Evolutionary conservation across 2,888 invertebrate genomes (phyloP).

Genomic region (Ochropacha duplaris): DNA sequence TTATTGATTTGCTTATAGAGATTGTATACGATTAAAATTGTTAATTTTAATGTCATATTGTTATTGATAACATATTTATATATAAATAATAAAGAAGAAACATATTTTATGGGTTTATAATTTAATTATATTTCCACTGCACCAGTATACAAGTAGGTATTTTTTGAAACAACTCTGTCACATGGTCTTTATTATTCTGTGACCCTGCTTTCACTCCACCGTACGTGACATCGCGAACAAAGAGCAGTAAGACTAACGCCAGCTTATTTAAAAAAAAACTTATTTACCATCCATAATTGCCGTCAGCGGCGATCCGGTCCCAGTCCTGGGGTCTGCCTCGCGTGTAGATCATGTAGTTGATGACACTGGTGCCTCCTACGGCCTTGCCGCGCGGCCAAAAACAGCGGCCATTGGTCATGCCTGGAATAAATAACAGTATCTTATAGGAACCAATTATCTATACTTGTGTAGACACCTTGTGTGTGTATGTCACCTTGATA

Average conservation of each 20-base stretch:
- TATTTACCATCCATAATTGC: slow-evolving; percentile 87
- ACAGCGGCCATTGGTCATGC: slow-evolving; percentile 59
- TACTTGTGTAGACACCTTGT: background rate
- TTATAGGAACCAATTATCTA: background rate
- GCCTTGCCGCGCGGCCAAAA: slow-evolving; percentile 83
- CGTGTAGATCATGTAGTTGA: slow-evolving; percentile 88
- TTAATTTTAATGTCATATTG: too few species aligned
- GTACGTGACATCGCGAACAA: too few species aligned
- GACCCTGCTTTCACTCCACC: too few species aligned
- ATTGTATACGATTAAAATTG: background rate
- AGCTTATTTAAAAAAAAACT: background rate
- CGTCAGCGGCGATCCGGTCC: slow-evolving; percentile 86
- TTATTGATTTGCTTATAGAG: background rate
- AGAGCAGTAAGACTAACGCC: too few species aligned
- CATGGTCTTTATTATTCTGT: too few species aligned
- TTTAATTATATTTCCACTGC: too few species aligned
- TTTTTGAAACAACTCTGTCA: too few species aligned
- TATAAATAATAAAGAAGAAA: too few species aligned
- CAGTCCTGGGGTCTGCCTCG: slow-evolving; percentile 89
- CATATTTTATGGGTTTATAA: too few species aligned
- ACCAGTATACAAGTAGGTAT: too few species aligned
- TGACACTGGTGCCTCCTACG: slow-evolving; percentile 83
- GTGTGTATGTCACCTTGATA: background rate
- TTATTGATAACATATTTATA: too few species aligned
- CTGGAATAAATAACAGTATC: slow-evolving; percentile 33